A percentile compares a stretch with the other conserved stretches of the same genome.
Evolutionary conservation across 2,888 invertebrate species (phyloP).

Genomic region (Acanthosepion esculentum): DNA sequence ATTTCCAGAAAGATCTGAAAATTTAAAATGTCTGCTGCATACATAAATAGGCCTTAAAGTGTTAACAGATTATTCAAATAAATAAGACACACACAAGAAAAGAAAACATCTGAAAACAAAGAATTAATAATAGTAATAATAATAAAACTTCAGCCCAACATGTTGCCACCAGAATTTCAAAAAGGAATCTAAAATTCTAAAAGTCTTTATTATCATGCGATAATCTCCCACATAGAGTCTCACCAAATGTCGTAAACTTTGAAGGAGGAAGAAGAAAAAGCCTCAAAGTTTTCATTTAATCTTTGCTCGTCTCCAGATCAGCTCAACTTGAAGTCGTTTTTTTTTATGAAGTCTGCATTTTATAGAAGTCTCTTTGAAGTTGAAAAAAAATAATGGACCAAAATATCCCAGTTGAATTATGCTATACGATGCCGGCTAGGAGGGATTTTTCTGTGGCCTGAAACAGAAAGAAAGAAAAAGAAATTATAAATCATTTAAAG

Average conservation of each 20-base stretch:
- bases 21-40: background rate
- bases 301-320: background rate
- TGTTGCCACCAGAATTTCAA: background rate
- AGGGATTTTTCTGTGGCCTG: background rate
- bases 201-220: background rate
- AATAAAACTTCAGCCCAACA: background rate
- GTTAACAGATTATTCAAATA: background rate
- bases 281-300: background rate
- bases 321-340: background rate
- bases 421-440: background rate
- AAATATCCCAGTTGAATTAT: slow-evolving; percentile 20
- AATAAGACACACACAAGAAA: background rate
- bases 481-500: background rate
- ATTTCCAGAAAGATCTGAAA: background rate
- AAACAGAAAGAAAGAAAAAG: background rate
- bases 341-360: background rate
- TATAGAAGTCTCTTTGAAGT: background rate
- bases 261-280: background rate
- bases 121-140: background rate
- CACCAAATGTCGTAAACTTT: background rate
- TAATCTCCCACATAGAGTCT: background rate
- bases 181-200: background rate
- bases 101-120: background rate
- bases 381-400: background rate
- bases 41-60: background rate